Base-by-base conservation (phyloP, 2,113 vertebrate species). In the Sylvia atricapilla region DNA sequence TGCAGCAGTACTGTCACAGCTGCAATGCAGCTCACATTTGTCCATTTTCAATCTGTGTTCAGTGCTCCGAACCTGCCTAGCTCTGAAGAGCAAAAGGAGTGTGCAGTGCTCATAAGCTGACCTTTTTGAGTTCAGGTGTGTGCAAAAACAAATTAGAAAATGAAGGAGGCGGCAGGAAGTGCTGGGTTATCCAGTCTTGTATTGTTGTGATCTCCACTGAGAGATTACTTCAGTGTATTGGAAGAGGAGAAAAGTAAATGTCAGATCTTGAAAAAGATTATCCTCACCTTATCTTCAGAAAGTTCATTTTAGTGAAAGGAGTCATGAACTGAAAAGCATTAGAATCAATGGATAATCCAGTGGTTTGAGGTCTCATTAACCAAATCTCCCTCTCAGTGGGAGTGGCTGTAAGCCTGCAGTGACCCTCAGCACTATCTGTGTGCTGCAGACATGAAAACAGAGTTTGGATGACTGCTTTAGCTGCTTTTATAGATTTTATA, bases 161-260 rank as follows among this genome's bases (percentile, higher is more conserved):
- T 85, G 15, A 93, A 84, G 84, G 43, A 50, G 7, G 23, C 9
- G 2, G 55, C 37, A 58, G 64, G 66, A 75, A 84, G 62, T 3
- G 2, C 27, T 7, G 24, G 27, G 49, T 77, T 84, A 72, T 70
- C 24, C 11, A 1, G 35, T 31, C 2, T 0, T 35, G 27, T 81
- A 4, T 44, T 82, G 43, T 68, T 93, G 73, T 78, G 60, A 52
- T 43, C 39, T 88, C 73, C 1, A 4, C 63, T 20, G 80, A 77
- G 75, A 85, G 33, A 81, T 90, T 84, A 68, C 39, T 64, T 50
- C 49, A 37, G 87, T 47, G 41, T 84, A 64, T 70, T 91, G 74
- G 76, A 94, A 85, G 53, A 58, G 31, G 53, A 79, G 74, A 87
- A 90, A 87, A 82, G 90, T 79, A 96, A 96, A 94, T 94, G 90